These are phyloP conservation scores for Puffinus mauretanicus DNA, from an alignment of 2,113 vertebrate species.

Conservation along the genomic window DNA sequence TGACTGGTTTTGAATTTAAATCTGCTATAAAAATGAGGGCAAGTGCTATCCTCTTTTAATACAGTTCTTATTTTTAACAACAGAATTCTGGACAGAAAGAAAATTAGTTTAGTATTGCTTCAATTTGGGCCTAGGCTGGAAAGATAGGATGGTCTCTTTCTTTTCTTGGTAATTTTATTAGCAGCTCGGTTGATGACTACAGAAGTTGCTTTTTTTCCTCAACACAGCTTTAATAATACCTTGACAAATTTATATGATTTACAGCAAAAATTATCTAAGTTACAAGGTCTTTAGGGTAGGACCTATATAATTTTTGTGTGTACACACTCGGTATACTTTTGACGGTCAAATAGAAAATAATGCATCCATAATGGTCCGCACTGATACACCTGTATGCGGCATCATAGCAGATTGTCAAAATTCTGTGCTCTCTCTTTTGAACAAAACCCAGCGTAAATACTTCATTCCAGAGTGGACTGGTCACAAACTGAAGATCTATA, in stretches of 20 bases:
- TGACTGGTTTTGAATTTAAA: background rate
- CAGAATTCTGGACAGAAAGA: background rate
- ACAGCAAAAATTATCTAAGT: background rate
- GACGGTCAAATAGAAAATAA: background rate
- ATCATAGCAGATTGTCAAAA: background rate
- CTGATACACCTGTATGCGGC: background rate
- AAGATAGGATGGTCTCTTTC: background rate
- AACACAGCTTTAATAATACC: background rate
- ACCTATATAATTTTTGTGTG: background rate
- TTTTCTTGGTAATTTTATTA: background rate
- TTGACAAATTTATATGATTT: background rate
- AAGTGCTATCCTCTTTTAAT: background rate
- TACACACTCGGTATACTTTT: background rate
- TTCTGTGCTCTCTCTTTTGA: conserved; percentile 1
- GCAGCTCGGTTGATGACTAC: background rate
- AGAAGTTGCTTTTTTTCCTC: background rate
- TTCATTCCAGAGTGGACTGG: background rate
- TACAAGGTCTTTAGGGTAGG: background rate
- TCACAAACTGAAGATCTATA: background rate
- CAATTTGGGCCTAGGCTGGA: background rate
- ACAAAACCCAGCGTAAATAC: background rate
- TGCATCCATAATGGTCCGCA: background rate
- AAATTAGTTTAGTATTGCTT: background rate
- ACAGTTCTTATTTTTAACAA: background rate
- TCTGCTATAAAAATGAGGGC: background rate